phyloP scores from a whole-genome alignment of 2,113 vertebrate species.

The Campylomormyrus numenius region DNA sequence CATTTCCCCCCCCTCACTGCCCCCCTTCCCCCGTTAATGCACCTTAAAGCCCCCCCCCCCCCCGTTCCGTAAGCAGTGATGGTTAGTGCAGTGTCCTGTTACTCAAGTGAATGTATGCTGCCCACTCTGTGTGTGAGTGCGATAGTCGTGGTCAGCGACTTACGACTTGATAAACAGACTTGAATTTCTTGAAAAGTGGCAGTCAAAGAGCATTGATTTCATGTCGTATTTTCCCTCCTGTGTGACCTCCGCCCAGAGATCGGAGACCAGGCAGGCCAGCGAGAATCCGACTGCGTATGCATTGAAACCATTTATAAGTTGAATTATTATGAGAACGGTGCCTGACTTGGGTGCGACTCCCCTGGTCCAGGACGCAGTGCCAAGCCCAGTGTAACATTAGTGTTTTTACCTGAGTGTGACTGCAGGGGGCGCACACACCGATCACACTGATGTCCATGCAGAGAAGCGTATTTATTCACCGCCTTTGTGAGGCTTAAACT shows the following conservation, averaged over 20 bases:
- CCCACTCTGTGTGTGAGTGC: neutral
- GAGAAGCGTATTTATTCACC: constrained; percentile 59
- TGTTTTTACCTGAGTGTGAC: constrained; percentile 33
- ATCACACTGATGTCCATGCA: constrained; percentile 25
- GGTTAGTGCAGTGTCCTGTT: neutral
- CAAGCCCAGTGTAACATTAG: constrained; percentile 33
- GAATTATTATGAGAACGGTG: constrained; percentile 19
- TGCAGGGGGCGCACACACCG: constrained; percentile 9
- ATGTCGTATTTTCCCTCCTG: neutral
- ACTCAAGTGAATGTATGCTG: neutral
- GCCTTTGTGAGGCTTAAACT: constrained; percentile 34
- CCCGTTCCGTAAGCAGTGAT: neutral
- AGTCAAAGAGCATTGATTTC: constrained; percentile 2
- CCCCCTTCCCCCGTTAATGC: constrained; percentile 4
- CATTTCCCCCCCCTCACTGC: constrained; percentile 15
- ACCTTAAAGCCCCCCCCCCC: constrained; percentile 21
- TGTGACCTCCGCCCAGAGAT: neutral
- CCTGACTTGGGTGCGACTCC: constrained; percentile 22
- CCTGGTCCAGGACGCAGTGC: constrained; percentile 40
- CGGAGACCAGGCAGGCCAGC: neutral
- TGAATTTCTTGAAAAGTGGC: constrained; percentile 11
- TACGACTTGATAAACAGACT: constrained; percentile 19
- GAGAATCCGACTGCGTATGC: constrained; percentile 27
- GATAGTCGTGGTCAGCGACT: constrained; percentile 10
- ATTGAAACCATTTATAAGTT: constrained; percentile 30